A percentile compares a stretch with the other conserved stretches of the same genome.
Evolutionary conservation across 2,797 vertebrate species (phyloP).

Genomic region (Gambusia yucatana): DNA sequence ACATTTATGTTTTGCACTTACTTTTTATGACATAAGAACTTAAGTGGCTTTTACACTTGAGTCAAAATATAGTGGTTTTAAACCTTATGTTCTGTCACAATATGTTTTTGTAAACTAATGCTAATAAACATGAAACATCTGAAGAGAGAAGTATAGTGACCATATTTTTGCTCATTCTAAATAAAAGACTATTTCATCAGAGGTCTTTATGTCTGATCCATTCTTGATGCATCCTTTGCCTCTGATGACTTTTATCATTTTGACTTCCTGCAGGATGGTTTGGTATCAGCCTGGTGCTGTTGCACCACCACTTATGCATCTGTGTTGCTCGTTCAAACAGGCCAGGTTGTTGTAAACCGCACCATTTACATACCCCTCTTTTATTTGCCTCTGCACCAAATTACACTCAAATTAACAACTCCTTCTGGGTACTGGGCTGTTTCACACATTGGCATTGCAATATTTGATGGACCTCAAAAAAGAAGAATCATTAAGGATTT

Average conservation of each 20-base stretch:
- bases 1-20: neutral
- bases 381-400: neutral
- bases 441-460: neutral
- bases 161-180: neutral
- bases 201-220: neutral
- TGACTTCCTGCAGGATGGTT: neutral
- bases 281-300: neutral
- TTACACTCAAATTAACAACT: neutral
- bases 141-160: neutral
- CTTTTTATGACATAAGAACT: no score
- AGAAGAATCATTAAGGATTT: neutral
- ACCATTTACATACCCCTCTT: neutral
- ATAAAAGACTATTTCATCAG: neutral
- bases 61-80: neutral
- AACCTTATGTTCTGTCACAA: neutral
- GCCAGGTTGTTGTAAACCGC: neutral
- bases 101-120: neutral
- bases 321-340: neutral
- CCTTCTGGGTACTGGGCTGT: neutral
- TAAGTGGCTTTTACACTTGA: no score
- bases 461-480: neutral
- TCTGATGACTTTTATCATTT: neutral
- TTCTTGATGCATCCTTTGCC: neutral
- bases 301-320: neutral
- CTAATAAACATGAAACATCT: no score